phyloP scores from a whole-genome alignment of 2,888 invertebrate genomes.

The Lasioglossum figueresi region DNA sequence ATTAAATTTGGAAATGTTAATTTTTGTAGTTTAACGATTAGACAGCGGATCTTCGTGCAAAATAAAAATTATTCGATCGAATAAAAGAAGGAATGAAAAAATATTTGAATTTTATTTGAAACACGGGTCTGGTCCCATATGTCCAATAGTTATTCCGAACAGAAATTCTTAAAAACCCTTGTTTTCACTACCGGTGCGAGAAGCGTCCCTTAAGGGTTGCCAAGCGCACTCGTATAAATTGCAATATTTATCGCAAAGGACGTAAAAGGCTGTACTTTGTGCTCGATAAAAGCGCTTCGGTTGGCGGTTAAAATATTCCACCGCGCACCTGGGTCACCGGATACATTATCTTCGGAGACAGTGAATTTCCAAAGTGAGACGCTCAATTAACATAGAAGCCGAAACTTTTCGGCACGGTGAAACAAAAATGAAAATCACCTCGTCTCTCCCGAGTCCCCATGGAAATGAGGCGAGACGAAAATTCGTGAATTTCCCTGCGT shows the following conservation, averaged over 20 bases:
- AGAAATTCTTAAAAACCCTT: no score
- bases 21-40: no score
- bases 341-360: not conserved
- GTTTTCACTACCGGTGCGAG: no score
- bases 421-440: conserved; percentile 6
- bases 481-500: not conserved
- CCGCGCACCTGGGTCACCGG: not conserved
- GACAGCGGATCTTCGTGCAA: no score
- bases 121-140: no score
- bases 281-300: not conserved
- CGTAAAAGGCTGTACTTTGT: not conserved
- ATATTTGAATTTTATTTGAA: no score
- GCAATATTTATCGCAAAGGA: not conserved
- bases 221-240: not conserved
- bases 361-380: not conserved
- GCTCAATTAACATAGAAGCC: not conserved
- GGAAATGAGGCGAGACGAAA: conserved; percentile 17
- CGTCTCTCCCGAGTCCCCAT: not conserved
- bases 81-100: no score
- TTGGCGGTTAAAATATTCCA: not conserved
- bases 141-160: no score
- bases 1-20: no score
- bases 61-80: no score
- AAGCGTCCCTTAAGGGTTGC: no score
- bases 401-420: not conserved